Conservation (phyloP, 2,797 vertebrate species). For the Acipenser ruthenus region DNA sequence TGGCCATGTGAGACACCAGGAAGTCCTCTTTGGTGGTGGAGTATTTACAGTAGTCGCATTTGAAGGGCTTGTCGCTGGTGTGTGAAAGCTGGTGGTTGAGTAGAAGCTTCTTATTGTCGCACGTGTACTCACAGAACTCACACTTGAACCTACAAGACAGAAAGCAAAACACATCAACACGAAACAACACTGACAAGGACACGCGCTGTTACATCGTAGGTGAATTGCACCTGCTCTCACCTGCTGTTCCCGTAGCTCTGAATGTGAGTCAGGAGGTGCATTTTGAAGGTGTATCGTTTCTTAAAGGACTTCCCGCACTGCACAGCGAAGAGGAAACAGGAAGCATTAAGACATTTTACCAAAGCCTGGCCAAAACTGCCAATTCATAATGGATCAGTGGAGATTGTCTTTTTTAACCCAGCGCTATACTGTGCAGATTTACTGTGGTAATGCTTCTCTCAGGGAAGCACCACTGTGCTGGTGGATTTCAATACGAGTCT, state of each 20-base stretch:
- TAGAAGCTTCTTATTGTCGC: slow-evolving; percentile 88
- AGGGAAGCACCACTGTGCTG: neutral
- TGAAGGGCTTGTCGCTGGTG: slow-evolving; percentile 90
- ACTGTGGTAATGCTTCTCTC: too few species aligned
- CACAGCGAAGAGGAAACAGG: neutral
- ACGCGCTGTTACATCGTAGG: neutral
- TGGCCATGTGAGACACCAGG: slow-evolving; percentile 85
- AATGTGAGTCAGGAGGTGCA: slow-evolving; percentile 96
- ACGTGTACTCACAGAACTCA: slow-evolving; percentile 89
- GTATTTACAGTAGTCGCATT: slow-evolving; percentile 89
- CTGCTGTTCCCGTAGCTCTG: slow-evolving; percentile 86
- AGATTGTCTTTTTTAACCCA: too few species aligned
- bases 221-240: slow-evolving; percentile 41
- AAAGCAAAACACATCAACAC: slow-evolving; percentile 7
- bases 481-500: neutral
- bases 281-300: slow-evolving; percentile 98
- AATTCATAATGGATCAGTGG: too few species aligned
- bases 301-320: slow-evolving; percentile 98
- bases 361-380: too few species aligned
- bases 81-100: slow-evolving; percentile 95
- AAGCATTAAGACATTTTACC: neutral
- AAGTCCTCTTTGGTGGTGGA: slow-evolving; percentile 92
- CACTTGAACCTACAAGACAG: slow-evolving; percentile 80
- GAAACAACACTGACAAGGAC: neutral
- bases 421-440: too few species aligned